Conservation (phyloP, 2,113 vertebrate species). For the Thermophis baileyi region DNA sequence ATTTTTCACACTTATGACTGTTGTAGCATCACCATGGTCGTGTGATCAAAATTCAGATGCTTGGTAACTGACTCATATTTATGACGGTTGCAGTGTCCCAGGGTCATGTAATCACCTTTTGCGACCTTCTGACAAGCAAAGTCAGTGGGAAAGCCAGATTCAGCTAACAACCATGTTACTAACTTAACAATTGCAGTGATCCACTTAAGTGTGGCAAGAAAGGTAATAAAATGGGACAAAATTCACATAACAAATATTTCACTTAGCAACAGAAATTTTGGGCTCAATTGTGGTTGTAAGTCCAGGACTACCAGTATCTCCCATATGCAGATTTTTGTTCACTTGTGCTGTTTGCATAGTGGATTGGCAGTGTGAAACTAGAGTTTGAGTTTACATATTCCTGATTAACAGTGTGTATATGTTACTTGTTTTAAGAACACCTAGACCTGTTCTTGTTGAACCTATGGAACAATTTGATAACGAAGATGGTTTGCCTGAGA, state of each 20-base stretch:
- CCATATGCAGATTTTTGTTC: not conserved
- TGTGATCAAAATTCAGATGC: not conserved
- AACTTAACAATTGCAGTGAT: not conserved
- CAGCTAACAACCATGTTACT: not conserved
- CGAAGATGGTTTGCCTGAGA: slow-evolving; percentile 94
- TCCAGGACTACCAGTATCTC: not conserved
- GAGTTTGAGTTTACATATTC: not conserved
- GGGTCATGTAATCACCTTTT: not conserved
- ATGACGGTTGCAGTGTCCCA: not conserved
- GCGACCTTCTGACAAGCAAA: not conserved
- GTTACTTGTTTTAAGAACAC: slow-evolving; percentile 75
- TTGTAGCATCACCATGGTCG: not conserved
- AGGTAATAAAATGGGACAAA: not conserved
- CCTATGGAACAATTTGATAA: slow-evolving; percentile 93
- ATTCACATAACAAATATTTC: not conserved
- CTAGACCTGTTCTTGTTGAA: slow-evolving; percentile 93
- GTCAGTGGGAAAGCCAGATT: not conserved
- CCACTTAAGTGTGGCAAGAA: not conserved
- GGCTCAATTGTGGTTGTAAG: not conserved
- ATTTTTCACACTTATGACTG: not conserved
- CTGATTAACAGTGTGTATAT: not conserved
- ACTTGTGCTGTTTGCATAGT: not conserved
- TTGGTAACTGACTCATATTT: not conserved
- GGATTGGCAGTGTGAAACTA: not conserved
- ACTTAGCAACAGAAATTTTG: not conserved